Evolutionary conservation across 1,140 invertebrate genomes (phyloP), one percentile per base, ranked within the genome.

Genomic region (Neodiprion fabricii): DNA sequence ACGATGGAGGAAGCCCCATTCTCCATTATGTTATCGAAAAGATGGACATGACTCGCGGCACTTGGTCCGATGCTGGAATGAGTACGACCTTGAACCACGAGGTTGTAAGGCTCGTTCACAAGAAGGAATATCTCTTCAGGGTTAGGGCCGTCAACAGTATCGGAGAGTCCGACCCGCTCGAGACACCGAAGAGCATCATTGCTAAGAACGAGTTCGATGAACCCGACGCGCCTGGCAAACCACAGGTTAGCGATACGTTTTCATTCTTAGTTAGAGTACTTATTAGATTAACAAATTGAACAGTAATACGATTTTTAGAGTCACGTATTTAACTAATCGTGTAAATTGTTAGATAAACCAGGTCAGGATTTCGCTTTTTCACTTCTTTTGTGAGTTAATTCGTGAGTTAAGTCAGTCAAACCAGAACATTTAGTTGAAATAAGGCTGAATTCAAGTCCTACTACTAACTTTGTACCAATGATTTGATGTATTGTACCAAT

Each of bases 1-100:
- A 97, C 82, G 96, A 97, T 86, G 97, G 97, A 76, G 97, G 97
- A 50, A 95, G 94, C 72, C 96, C 97, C 12, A 98, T 98, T 82
- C 88, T 97, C n/a, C 97, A 98, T 85, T 99, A 99, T 82, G 90
- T 99, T 48, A 92, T 99, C 74, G 98, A 99, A 85, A 99, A 99
- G 89, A 98, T 98, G 96, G 98, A 99, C 82, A 91, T 97, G 1
- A 94, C 96, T 1, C 91, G 97, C 76, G 97, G 97, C 72, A 97
- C 96, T 4, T 99, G 98, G 98, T 94, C 95, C 17, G 96, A 98
- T 86, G 96, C 96, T 80, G 96, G 96, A 53, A 96, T 96, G 93
- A 94, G 94, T 76, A 95, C 92, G 75, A 91, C 92, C 77, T 91
- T 96, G 5, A 94, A 93, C 40, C 94, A 96, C 80, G 94, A 97